phyloP scores from a whole-genome alignment of 1,140 invertebrate species.

The Calliopsis andreniformis region DNA sequence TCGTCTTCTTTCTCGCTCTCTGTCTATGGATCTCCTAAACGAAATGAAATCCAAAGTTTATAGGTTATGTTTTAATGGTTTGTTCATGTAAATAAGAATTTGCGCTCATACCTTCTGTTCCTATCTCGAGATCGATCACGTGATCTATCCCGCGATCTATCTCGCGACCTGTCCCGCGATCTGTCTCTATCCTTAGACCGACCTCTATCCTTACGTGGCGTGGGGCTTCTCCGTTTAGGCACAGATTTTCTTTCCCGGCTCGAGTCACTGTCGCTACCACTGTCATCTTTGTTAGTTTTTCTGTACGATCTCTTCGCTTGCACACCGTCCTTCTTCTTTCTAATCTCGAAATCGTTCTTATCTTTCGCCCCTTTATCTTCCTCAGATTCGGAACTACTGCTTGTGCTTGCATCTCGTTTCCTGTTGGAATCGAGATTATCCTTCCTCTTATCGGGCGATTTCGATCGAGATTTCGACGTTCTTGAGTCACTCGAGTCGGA shows the following conservation, averaged over 20 bases:
- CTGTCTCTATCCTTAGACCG: constrained; percentile 75
- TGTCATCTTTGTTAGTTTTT: constrained; percentile 90
- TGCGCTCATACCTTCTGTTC: constrained; percentile 59
- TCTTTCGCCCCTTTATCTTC: constrained; percentile 80
- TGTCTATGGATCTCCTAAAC: constrained; percentile 74
- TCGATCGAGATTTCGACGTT: constrained; percentile 76
- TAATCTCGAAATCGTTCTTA: constrained; percentile 87
- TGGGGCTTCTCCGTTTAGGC: constrained; percentile 73
- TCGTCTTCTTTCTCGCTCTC: constrained; percentile 79
- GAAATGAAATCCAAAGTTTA: background rate
- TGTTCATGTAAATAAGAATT: background rate
- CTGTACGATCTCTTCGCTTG: constrained; percentile 93
- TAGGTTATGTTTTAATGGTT: background rate
- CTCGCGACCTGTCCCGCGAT: constrained; percentile 70
- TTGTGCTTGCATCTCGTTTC: constrained; percentile 73
- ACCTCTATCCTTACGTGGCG: constrained; percentile 77
- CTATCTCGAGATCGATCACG: constrained; percentile 71
- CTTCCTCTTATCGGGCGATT: constrained; percentile 78
- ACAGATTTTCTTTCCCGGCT: constrained; percentile 78
- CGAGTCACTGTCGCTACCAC: constrained; percentile 82
- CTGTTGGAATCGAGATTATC: constrained; percentile 75
- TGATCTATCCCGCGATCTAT: constrained; percentile 66
- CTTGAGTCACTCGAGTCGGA: constrained; percentile 75
- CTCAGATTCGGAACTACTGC: constrained; percentile 77
- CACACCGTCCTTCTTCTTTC: constrained; percentile 89